Conservation (phyloP, 2,888 invertebrate genomes). For the Sinohyriopsis cumingii region DNA sequence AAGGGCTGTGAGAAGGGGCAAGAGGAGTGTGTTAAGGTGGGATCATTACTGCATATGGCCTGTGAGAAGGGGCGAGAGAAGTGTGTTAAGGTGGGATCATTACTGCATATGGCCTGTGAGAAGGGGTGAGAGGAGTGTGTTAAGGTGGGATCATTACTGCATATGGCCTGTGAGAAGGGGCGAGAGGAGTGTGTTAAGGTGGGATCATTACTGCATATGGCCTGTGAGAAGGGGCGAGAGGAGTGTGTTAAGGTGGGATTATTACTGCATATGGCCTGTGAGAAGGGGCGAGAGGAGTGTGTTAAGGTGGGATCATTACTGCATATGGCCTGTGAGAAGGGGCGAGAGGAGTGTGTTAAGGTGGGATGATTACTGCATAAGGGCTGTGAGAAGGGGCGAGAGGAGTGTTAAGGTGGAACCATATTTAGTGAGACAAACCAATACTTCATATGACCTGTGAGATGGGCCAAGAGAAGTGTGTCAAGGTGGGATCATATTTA, state of each 20-base stretch:
- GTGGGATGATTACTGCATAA: slow-evolving; percentile 46
- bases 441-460: slow-evolving; percentile 63
- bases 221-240: slow-evolving; percentile 60
- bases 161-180: slow-evolving; percentile 65
- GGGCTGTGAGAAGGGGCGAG: slow-evolving; percentile 61
- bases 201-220: slow-evolving; percentile 56
- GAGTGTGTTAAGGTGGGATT: slow-evolving; percentile 49
- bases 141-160: slow-evolving; percentile 52
- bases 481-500: slow-evolving; percentile 22
- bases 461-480: slow-evolving; percentile 58
- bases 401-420: slow-evolving; percentile 45
- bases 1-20: too few species aligned
- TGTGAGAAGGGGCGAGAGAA: too few species aligned
- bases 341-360: slow-evolving; percentile 54
- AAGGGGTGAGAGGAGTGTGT: slow-evolving; percentile 59
- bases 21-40: too few species aligned
- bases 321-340: slow-evolving; percentile 65
- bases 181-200: slow-evolving; percentile 53
- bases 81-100: slow-evolving; percentile 15
- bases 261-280: slow-evolving; percentile 60
- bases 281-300: slow-evolving; percentile 58
- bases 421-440: too few species aligned
- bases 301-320: slow-evolving; percentile 53
- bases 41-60: too few species aligned
- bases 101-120: slow-evolving; percentile 63